phyloP scores from a whole-genome alignment of 2,113 vertebrate genomes.

The Spea bombifrons region DNA sequence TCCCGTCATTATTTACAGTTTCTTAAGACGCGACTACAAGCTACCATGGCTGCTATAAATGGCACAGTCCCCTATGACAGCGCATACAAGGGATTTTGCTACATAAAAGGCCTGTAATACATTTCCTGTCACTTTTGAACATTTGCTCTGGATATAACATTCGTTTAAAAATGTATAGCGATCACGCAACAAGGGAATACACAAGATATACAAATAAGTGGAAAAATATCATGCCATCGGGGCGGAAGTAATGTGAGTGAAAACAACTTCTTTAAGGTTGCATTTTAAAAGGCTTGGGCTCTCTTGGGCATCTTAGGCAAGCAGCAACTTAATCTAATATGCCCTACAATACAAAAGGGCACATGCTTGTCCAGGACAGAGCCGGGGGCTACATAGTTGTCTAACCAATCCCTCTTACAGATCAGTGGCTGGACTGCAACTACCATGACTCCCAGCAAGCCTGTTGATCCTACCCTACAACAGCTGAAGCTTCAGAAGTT shows the following conservation, averaged over 20 bases:
- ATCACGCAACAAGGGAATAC: conserved; percentile 29
- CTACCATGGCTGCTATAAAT: not conserved
- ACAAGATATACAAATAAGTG: conserved; percentile 38
- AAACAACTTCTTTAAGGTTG: conserved; percentile 20
- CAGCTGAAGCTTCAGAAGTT: too few relatives aligned
- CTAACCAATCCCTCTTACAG: too few relatives aligned
- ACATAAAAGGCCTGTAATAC: conserved; percentile 20
- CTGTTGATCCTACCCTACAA: too few relatives aligned
- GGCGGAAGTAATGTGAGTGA: conserved; percentile 15
- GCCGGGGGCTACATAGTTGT: too few relatives aligned
- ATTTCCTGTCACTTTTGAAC: conserved; percentile 28
- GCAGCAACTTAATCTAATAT: too few relatives aligned
- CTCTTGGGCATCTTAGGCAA: not conserved
- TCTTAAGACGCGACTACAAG: not conserved
- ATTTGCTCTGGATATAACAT: conserved; percentile 25
- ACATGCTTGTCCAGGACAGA: too few relatives aligned
- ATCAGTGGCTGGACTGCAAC: too few relatives aligned
- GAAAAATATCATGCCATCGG: not conserved
- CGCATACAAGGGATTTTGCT: conserved; percentile 3
- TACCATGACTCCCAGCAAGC: too few relatives aligned
- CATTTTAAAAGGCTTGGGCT: conserved; percentile 12
- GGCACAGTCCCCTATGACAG: conserved; percentile 11
- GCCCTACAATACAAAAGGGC: too few relatives aligned
- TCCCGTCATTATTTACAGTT: too few relatives aligned
- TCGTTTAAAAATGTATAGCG: conserved; percentile 37